Conservation (phyloP, 2,888 invertebrate genomes). For the Geophilus truncorum region DNA sequence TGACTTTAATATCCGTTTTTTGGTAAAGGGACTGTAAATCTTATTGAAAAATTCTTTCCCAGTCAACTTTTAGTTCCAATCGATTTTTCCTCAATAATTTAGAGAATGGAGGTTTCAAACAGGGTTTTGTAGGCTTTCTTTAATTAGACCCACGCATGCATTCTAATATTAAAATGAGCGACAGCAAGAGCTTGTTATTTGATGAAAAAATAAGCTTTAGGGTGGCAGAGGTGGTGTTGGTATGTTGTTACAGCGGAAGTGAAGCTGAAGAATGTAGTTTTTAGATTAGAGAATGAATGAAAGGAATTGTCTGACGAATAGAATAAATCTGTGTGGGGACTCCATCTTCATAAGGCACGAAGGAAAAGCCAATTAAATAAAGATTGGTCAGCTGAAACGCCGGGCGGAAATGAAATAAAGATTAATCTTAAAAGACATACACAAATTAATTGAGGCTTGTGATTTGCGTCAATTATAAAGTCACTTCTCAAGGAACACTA, state of each 20-base stretch:
- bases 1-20: neutral
- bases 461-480: neutral
- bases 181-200: neutral
- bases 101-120: neutral
- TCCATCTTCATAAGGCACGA: neutral
- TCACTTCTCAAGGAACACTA: no score
- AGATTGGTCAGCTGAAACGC: neutral
- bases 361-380: neutral
- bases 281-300: neutral
- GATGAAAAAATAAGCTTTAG: neutral
- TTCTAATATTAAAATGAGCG: neutral
- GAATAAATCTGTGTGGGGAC: neutral
- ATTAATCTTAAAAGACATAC: neutral
- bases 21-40: neutral
- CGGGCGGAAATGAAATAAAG: neutral
- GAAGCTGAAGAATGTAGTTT: neutral
- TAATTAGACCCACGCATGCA: constrained; percentile 14
- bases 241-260: neutral
- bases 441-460: neutral
- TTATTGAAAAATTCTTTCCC: neutral
- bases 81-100: neutral
- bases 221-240: neutral
- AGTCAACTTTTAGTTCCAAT: neutral
- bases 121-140: neutral
- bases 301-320: neutral